Base-by-base conservation (phyloP, 2,113 vertebrate genomes). In the Cynopterus brachyotis region DNA sequence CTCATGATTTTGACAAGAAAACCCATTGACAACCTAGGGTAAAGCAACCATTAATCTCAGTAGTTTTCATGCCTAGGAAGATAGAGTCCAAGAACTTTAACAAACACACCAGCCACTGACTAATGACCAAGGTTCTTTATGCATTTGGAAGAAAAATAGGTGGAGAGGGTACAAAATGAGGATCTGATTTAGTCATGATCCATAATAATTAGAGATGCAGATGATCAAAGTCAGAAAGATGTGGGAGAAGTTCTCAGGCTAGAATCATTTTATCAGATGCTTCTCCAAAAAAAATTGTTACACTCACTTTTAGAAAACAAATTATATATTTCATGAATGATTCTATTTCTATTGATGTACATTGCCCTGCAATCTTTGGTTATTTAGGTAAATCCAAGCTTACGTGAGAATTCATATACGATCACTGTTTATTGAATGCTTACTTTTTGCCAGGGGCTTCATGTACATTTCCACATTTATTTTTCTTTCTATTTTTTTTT, bases 1-100 rank as follows among this genome's bases (percentile, higher is more conserved):
- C 60, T 88, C 37, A n/a, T 42, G 87, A 79, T 24, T 89, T 91
- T 84, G 87, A 90, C 55, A 83, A 60, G 80, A 89, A 86, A 70
- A 87, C 50, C 69, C 45, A 8, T 53, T 76, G 70, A 55, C 32
- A 40, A 28, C 26, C 19, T 3, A 88, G 28, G 26, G 9, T 45
- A 37, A 87, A 2, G 37, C 42, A 75, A 47, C 16, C 53, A 67
- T 66, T 42, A 26, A 24, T 53, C 69, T 93, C 62, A 53, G 22
- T 73, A 4, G 22, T 59, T 32, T 67, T 67, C 53, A 45, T 85
- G 32, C 35, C n/a, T 66, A 47, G 55, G 37, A 89, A 88, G 66
- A 79, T 19, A 20, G 4, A 69, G 59, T 47, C 75, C 53, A 62
- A 45, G 40, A 37, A 89, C 37, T 57, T 91, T 53, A 73, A 30